Percentiles rank a stretch among this genome's conserved stretches.
phyloP scores from a whole-genome alignment of 1,140 invertebrate genomes.

The Drosophila saltans region DNA sequence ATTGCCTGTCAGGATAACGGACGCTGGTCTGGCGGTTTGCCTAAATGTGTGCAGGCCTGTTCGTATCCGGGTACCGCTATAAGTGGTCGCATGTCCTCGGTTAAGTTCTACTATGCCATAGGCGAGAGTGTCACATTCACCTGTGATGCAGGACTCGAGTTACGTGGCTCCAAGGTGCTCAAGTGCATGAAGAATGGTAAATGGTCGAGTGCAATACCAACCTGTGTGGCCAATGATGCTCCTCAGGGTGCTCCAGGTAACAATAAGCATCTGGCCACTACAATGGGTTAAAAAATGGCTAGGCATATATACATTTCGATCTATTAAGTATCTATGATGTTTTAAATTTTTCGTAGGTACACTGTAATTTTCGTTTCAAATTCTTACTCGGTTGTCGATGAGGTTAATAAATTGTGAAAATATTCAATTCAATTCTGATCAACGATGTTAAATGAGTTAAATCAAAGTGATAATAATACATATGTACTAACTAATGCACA shows the following conservation, averaged over 20 bases:
- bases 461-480: slow-evolving; percentile 78
- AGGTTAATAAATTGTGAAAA: background rate
- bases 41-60: slow-evolving; percentile 93
- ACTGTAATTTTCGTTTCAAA: background rate
- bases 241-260: slow-evolving; percentile 38
- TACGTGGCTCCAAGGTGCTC: slow-evolving; percentile 90
- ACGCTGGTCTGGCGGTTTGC: slow-evolving; percentile 91
- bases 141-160: slow-evolving; percentile 89
- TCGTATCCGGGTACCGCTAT: slow-evolving; percentile 93
- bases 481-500: slow-evolving; percentile 74
- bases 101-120: slow-evolving; percentile 94
- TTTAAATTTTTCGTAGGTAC: background rate
- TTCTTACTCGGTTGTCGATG: background rate
- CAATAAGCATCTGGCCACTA: slow-evolving; percentile 60
- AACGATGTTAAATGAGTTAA: slow-evolving; percentile 49
- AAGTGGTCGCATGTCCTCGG: slow-evolving; percentile 91
- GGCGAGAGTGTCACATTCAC: slow-evolving; percentile 93
- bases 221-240: slow-evolving; percentile 83
- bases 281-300: slow-evolving; percentile 50
- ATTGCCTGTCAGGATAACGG: slow-evolving; percentile 94
- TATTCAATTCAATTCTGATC: background rate
- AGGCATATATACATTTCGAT: background rate
- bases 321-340: background rate
- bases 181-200: slow-evolving; percentile 91
- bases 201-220: slow-evolving; percentile 93